A percentile compares a stretch with the other conserved stretches of the same genome.
Evolutionary conservation across 2,113 vertebrate genomes (phyloP).

Genomic region (Macquaria australasica): DNA sequence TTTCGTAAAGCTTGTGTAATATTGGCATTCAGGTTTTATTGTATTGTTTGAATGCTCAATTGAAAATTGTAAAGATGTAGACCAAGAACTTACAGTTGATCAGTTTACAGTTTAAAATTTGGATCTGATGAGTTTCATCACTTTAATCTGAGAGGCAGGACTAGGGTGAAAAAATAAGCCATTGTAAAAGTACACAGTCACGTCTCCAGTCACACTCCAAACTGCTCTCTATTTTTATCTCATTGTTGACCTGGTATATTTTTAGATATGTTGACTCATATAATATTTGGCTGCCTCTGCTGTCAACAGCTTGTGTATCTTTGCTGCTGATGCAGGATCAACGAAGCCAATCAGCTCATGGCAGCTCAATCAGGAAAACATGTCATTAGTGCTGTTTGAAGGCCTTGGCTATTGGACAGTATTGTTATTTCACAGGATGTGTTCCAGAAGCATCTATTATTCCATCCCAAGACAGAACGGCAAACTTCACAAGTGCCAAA

Average conservation of each 20-base stretch:
- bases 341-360: constrained; percentile 55
- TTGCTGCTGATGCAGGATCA: constrained; percentile 53
- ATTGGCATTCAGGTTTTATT: background rate
- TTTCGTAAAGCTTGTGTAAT: background rate
- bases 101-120: background rate
- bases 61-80: background rate
- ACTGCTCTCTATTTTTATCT: constrained; percentile 47
- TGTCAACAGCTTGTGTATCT: constrained; percentile 63
- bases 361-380: constrained; percentile 48
- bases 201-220: constrained; percentile 1
- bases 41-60: background rate
- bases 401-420: constrained; percentile 32
- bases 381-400: constrained; percentile 52
- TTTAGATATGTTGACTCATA: constrained; percentile 61
- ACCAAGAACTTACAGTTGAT: background rate
- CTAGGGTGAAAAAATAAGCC: background rate
- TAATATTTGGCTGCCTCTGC: constrained; percentile 48
- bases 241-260: constrained; percentile 55
- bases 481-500: constrained; percentile 51
- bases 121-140: background rate
- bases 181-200: background rate
- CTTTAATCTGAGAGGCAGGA: background rate
- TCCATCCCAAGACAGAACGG: constrained; percentile 20
- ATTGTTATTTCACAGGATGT: constrained; percentile 50
- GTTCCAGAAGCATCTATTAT: constrained; percentile 51